Evolutionary conservation across 2,797 vertebrate species (phyloP).

Genomic region (Antrozous pallidus): DNA sequence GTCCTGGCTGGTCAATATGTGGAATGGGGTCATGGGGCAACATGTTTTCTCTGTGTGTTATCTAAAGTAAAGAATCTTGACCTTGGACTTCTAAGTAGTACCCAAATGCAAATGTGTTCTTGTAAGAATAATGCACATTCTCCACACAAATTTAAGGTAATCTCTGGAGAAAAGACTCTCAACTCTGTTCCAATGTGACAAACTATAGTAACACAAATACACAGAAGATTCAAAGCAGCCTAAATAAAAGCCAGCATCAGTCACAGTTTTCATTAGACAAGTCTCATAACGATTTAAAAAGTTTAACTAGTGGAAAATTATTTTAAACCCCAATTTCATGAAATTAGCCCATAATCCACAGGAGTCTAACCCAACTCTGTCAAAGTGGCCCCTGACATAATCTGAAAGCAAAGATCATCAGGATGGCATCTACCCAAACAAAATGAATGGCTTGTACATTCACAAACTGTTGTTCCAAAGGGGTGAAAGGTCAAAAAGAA

Average conservation of each 20-base stretch:
- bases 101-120: neutral
- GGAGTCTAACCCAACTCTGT: neutral
- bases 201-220: constrained; percentile 5
- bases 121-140: neutral
- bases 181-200: neutral
- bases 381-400: constrained; percentile 19
- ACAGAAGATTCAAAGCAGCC: neutral
- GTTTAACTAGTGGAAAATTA: constrained; percentile 13
- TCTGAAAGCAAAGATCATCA: neutral
- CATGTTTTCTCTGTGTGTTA: constrained; percentile 17
- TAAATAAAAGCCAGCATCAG: constrained; percentile 23
- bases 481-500: neutral
- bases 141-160: constrained; percentile 21
- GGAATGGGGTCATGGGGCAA: neutral
- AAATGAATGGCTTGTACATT: neutral
- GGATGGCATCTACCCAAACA: neutral
- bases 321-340: constrained; percentile 8
- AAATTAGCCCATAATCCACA: neutral
- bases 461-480: constrained; percentile 5
- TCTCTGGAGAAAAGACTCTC: neutral
- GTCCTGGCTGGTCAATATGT: neutral
- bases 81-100: neutral
- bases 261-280: constrained; percentile 35
- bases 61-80: constrained; percentile 38
- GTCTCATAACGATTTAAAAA: neutral